A percentile compares a stretch with the other conserved stretches of the same genome.
Evolutionary conservation across 2,797 vertebrate species (phyloP).

Genomic region (Dallia pectoralis): DNA sequence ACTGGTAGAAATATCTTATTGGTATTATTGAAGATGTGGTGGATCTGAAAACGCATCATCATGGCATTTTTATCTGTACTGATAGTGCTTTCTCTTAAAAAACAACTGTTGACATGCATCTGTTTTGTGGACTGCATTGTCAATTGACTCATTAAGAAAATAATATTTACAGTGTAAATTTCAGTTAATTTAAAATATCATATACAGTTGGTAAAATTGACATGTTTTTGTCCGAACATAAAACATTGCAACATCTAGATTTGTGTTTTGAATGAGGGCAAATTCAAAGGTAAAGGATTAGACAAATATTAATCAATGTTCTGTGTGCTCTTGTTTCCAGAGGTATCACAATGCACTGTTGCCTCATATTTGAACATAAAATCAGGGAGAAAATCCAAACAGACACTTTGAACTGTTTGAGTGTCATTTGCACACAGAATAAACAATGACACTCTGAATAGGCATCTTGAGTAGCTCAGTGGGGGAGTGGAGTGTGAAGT

Average conservation of each 20-base stretch:
- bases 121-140: too few species aligned
- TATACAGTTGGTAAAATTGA: too few species aligned
- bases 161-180: too few species aligned
- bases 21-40: too few species aligned
- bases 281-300: constrained; percentile 4
- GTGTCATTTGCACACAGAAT: background rate
- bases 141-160: too few species aligned
- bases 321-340: constrained; percentile 11
- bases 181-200: too few species aligned
- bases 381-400: constrained; percentile 28
- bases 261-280: background rate
- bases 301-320: constrained; percentile 38
- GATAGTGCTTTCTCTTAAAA: too few species aligned
- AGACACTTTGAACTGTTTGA: constrained; percentile 31
- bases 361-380: constrained; percentile 1
- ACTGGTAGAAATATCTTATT: too few species aligned
- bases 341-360: background rate
- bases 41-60: too few species aligned
- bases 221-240: background rate
- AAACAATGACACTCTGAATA: background rate
- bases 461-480: background rate
- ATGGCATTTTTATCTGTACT: too few species aligned
- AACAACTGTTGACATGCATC: too few species aligned
- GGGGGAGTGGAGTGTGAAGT: too few species aligned
- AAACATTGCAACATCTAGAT: background rate